Evolutionary conservation across 2,797 vertebrate genomes (phyloP), one percentile per base, ranked within the genome.

Genomic region (Sebastes itinus): DNA sequence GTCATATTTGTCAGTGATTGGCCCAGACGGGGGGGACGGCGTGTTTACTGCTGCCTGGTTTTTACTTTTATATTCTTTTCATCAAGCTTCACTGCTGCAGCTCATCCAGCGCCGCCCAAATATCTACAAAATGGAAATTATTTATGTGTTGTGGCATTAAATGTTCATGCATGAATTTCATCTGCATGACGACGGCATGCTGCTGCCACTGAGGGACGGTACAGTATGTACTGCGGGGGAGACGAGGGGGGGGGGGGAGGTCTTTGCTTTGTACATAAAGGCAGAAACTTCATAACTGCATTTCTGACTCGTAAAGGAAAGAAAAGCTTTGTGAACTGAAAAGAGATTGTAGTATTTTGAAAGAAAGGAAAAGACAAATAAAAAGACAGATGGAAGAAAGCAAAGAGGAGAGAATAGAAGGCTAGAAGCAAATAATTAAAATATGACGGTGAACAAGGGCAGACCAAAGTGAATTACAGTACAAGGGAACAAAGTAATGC

Each of bases 1-100:
- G 67, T 58, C 69, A 46, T 54, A 82, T 82, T 87, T 83, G 82
- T 83, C 87, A 71, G 69, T 84, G 82, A 89, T 84, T 88, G 75
- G 82, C 72, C 35, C 68, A 62, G 78, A 74, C 27, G n/a, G 65
- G 72, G 73, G 75, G 72, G 52, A 4, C 0, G 49, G 9, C 28
- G 4, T 59, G 82, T 75, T 85, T 75, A 64, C 75, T 52, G 61
- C 65, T 46, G 72, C 63, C 61, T 61, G 58, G 22, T 35, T 84
- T 76, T 52, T 66, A 59, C 52, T 49, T 12, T 6, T n/a, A 27
- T 30, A 22, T 32, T 77, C 63, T 23, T 74, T 81, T 83, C 60
- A 79, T 80, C 69, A 64, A 28, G 27, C 28, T 14, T 55, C 65
- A 64, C 49, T 4, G 6, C 69, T 28, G 66, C n/a, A 33, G 38